Evolutionary conservation across 2,888 invertebrate species (phyloP).

Genomic region (Plagiodera versicolora): DNA sequence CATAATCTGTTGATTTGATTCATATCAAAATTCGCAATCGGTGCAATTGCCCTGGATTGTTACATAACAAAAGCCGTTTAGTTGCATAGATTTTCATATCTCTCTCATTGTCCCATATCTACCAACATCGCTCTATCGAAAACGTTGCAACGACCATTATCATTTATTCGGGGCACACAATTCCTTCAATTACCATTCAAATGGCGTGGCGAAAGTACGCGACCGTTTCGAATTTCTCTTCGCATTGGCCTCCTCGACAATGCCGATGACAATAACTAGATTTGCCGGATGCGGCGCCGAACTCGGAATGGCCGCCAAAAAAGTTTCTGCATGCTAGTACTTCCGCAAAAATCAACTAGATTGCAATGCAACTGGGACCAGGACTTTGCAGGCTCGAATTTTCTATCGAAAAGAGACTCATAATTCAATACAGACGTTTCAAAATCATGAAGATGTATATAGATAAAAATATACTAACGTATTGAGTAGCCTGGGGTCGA

Average conservation of each 20-base stretch:
- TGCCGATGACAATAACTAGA: conserved; percentile 14
- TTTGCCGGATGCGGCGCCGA: conserved; percentile 11
- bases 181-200: not conserved
- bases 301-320: not conserved
- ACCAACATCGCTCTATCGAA: not conserved
- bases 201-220: not conserved
- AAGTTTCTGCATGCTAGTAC: not conserved
- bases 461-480: too few species aligned
- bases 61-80: too few species aligned
- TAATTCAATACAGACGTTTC: too few species aligned
- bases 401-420: too few species aligned
- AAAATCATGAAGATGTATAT: too few species aligned
- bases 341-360: too few species aligned
- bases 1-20: too few species aligned
- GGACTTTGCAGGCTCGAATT: too few species aligned
- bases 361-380: too few species aligned
- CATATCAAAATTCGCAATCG: too few species aligned
- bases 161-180: conserved; percentile 1
- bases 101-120: not conserved
- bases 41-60: too few species aligned
- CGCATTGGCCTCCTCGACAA: conserved; percentile 10
- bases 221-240: conserved; percentile 7
- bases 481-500: too few species aligned
- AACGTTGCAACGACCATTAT: not conserved
- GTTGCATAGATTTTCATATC: not conserved